Evolutionary conservation across 2,888 invertebrate genomes (phyloP).

Genomic region (Platerodrilus igneus): DNA sequence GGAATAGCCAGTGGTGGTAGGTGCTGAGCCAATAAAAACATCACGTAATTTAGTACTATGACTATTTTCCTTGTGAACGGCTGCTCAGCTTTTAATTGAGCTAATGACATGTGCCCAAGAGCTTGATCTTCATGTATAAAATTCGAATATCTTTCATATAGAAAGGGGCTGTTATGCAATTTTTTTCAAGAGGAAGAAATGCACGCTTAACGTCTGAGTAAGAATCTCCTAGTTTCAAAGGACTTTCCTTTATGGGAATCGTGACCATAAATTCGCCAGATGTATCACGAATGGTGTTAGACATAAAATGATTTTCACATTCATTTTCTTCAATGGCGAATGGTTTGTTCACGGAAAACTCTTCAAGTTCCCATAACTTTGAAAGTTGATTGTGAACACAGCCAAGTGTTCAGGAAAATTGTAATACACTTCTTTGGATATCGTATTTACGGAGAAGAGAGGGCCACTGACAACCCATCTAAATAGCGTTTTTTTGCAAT

Average conservation of each 20-base stretch:
- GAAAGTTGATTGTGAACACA: slow-evolving; percentile 8
- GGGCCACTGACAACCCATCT: slow-evolving; percentile 15
- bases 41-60: slow-evolving; percentile 33
- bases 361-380: slow-evolving; percentile 34
- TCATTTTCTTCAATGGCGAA: slow-evolving; percentile 17
- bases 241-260: slow-evolving; percentile 26
- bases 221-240: slow-evolving; percentile 23
- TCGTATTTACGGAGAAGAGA: too few species aligned
- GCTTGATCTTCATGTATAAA: slow-evolving; percentile 12
- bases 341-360: slow-evolving; percentile 10
- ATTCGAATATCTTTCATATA: slow-evolving; percentile 15
- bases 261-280: slow-evolving; percentile 29
- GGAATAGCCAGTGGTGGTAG: too few species aligned
- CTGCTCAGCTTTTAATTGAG: slow-evolving; percentile 5
- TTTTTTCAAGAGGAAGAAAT: slow-evolving; percentile 24
- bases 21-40: too few species aligned
- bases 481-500: slow-evolving; percentile 15
- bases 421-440: neutral
- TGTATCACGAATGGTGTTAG: slow-evolving; percentile 22
- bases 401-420: neutral
- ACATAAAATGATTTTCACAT: slow-evolving; percentile 28
- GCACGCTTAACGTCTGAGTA: slow-evolving; percentile 21
- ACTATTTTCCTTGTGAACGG: slow-evolving; percentile 31
- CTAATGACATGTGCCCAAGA: slow-evolving; percentile 9
- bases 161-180: slow-evolving; percentile 17